A percentile compares a stretch with the other conserved stretches of the same genome.
Evolutionary conservation across 2,113 vertebrate genomes (phyloP).

Genomic region (Catharus minimus): DNA sequence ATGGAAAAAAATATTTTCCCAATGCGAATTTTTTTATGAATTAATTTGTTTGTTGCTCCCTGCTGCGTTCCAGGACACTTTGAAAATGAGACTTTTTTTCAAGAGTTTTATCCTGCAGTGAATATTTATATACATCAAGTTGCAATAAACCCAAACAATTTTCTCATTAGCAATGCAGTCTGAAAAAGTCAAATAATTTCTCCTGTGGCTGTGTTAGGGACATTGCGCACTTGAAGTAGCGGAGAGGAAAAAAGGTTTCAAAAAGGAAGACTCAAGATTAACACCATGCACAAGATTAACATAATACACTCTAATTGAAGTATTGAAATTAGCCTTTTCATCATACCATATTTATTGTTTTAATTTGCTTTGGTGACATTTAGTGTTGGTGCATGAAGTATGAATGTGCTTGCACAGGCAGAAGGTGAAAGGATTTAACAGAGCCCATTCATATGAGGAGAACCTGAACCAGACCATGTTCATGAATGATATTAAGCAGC

Average conservation of each 20-base stretch:
- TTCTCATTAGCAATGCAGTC: conserved; percentile 21
- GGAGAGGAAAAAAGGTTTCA: background rate
- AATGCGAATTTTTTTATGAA: background rate
- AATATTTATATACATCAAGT: conserved; percentile 33
- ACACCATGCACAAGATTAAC: background rate
- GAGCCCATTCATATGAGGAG: background rate
- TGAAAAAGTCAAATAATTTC: conserved; percentile 26
- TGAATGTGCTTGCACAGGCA: background rate
- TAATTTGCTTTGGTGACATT: conserved; percentile 18
- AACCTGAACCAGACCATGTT: background rate
- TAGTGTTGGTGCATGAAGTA: background rate
- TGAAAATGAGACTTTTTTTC: background rate
- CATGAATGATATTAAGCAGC: background rate
- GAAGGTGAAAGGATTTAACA: background rate
- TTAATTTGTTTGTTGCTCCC: background rate
- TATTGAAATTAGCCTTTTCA: background rate
- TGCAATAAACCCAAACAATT: conserved; percentile 16
- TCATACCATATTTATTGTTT: background rate
- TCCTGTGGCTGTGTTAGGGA: background rate
- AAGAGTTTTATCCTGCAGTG: background rate
- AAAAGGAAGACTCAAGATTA: background rate
- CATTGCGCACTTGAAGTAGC: background rate
- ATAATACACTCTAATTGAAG: background rate
- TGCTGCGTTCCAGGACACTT: background rate
- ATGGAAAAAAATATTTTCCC: background rate